A percentile compares a stretch with the other conserved stretches of the same genome.
These are phyloP conservation scores for Melitaea cinxia DNA, from an alignment of 1,140 invertebrate species.

Conservation along the genomic window DNA sequence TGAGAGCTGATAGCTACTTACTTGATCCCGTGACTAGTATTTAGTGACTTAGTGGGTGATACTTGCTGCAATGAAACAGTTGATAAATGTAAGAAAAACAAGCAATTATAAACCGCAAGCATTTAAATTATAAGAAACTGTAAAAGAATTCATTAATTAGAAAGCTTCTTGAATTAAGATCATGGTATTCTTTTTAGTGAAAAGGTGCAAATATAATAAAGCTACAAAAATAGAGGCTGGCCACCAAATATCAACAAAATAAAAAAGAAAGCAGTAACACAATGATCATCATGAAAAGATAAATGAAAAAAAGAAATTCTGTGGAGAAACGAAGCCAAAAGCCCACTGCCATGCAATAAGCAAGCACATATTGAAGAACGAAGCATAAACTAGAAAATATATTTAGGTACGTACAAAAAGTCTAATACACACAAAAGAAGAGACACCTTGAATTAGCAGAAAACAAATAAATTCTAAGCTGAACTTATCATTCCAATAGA, in stretches of 20 bases:
- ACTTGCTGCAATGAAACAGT: conserved; percentile 79
- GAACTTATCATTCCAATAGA: no score
- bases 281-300: not conserved
- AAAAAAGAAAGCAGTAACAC: not conserved
- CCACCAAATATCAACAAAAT: not conserved
- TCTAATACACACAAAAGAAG: no score
- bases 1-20: conserved; percentile 54
- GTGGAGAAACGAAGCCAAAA: no score
- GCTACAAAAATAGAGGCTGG: not conserved
- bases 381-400: no score
- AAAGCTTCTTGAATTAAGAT: not conserved
- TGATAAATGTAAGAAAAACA: conserved; percentile 63
- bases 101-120: conserved; percentile 58
- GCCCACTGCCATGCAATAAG: no score
- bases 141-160: conserved; percentile 20
- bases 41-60: conserved; percentile 80
- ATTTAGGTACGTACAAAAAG: no score
- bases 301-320: no score
- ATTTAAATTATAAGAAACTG: conserved; percentile 39
- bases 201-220: conserved; percentile 11
- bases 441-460: no score
- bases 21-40: conserved; percentile 72
- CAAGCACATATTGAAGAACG: no score
- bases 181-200: not conserved
- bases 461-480: no score